Conservation (phyloP, 1,140 invertebrate genomes). For the Bombus impatiens region DNA sequence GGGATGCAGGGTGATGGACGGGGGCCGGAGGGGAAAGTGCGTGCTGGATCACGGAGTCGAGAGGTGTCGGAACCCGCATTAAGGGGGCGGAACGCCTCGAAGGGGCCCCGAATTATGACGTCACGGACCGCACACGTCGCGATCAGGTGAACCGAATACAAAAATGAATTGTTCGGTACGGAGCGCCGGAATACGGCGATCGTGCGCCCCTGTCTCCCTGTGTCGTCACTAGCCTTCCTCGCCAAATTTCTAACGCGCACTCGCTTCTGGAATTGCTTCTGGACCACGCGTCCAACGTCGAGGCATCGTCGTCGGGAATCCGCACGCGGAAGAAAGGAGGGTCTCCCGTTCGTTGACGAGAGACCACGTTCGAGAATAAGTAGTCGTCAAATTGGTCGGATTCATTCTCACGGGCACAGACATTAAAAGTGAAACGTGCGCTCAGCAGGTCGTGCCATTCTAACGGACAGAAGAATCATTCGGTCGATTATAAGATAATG, state of each 20-base stretch:
- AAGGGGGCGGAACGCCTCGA: slow-evolving; percentile 81
- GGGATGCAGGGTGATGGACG: neutral
- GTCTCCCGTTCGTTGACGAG: neutral
- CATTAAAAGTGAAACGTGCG: slow-evolving; percentile 65
- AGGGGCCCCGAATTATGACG: slow-evolving; percentile 82
- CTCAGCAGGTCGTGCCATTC: slow-evolving; percentile 65
- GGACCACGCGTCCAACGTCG: neutral
- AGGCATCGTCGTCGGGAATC: neutral
- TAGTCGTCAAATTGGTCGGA: slow-evolving; percentile 57
- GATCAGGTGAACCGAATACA: slow-evolving; percentile 81
- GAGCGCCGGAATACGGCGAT: slow-evolving; percentile 20
- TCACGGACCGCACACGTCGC: slow-evolving; percentile 82
- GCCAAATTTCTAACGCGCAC: neutral
- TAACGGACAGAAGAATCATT: slow-evolving; percentile 64
- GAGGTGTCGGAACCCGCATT: slow-evolving; percentile 81
- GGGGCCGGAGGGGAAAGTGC: slow-evolving; percentile 71
- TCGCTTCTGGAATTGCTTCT: neutral
- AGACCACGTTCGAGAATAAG: slow-evolving; percentile 32
- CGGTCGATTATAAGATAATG: slow-evolving; percentile 70
- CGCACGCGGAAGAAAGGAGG: neutral
- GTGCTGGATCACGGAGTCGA: slow-evolving; percentile 76
- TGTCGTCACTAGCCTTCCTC: too few relatives aligned
- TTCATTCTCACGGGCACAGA: slow-evolving; percentile 55
- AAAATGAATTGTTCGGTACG: slow-evolving; percentile 81
- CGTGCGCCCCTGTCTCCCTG: neutral